phyloP scores from a whole-genome alignment of 2,888 invertebrate species.

The Pyrgus malvae region DNA sequence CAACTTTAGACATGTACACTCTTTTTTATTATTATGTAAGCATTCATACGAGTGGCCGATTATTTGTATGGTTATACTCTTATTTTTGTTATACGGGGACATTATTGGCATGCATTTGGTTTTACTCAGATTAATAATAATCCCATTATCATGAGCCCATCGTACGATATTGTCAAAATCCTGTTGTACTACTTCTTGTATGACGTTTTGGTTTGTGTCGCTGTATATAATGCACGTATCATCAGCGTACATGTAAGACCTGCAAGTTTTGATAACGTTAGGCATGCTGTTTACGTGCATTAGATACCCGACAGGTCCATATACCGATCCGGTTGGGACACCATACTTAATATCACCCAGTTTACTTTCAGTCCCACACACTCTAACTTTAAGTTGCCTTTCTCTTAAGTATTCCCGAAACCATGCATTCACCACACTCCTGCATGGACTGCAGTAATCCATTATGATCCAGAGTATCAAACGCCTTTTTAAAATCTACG shows the following conservation, averaged over 20 bases:
- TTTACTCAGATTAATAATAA: conserved; percentile 2
- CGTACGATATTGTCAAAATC: conserved; percentile 6
- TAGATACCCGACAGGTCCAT: conserved; percentile 31
- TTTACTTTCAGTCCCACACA: neutral
- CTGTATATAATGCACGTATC: conserved; percentile 8
- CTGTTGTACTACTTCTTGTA: neutral
- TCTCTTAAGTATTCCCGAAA: conserved; percentile 11
- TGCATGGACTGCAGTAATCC: conserved; percentile 30
- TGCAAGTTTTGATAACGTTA: conserved; percentile 25
- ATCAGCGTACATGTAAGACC: neutral
- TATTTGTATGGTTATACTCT: neutral
- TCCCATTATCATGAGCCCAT: conserved; percentile 13
- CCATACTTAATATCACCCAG: conserved; percentile 9
- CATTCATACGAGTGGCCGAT: neutral
- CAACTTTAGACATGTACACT: neutral
- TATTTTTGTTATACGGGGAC: neutral
- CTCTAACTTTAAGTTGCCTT: neutral
- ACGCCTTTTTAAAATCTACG: conserved; percentile 31
- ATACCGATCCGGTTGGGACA: conserved; percentile 31
- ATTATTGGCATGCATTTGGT: conserved; percentile 1
- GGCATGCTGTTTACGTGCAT: conserved; percentile 32
- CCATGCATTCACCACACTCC: conserved; percentile 29
- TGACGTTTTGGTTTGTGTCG: neutral
- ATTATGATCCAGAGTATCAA: conserved; percentile 30
- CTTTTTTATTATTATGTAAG: neutral